phyloP scores from a whole-genome alignment of 2,797 vertebrate genomes.

The Cuculus canorus region DNA sequence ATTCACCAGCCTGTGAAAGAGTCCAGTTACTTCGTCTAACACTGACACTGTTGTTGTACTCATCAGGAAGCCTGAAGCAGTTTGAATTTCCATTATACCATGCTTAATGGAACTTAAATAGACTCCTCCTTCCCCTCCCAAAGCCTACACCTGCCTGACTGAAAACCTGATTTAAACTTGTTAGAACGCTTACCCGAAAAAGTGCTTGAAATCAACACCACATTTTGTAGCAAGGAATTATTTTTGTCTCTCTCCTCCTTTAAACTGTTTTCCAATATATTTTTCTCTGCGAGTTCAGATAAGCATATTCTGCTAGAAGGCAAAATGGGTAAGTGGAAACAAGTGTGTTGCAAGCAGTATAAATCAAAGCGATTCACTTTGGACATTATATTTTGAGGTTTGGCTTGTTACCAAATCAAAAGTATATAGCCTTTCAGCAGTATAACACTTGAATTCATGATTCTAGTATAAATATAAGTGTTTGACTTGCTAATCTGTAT shows the following conservation, averaged over 20 bases:
- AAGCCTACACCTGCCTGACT: not conserved
- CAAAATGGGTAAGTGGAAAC: not conserved
- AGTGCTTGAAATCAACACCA: not conserved
- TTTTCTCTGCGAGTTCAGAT: not conserved
- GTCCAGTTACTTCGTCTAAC: not conserved
- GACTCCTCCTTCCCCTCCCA: not conserved
- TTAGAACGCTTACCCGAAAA: not conserved
- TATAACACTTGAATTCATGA: not conserved
- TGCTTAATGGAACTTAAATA: not conserved
- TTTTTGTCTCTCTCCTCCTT: not conserved
- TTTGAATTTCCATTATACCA: not conserved
- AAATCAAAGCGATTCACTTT: not conserved
- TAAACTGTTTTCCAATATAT: not conserved
- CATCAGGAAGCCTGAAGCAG: not conserved
- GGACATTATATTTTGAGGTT: not conserved
- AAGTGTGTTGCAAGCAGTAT: not conserved
- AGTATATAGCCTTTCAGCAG: not conserved
- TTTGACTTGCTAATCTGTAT: not conserved
- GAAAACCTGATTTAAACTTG: not conserved
- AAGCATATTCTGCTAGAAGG: not conserved
- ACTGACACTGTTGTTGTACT: not conserved
- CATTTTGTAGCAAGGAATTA: not conserved
- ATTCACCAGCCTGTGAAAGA: not conserved
- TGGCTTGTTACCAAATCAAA: not conserved
- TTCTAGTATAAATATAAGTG: not conserved